Conservation (phyloP, 2,888 invertebrate genomes). For the Selenia dentaria region DNA sequence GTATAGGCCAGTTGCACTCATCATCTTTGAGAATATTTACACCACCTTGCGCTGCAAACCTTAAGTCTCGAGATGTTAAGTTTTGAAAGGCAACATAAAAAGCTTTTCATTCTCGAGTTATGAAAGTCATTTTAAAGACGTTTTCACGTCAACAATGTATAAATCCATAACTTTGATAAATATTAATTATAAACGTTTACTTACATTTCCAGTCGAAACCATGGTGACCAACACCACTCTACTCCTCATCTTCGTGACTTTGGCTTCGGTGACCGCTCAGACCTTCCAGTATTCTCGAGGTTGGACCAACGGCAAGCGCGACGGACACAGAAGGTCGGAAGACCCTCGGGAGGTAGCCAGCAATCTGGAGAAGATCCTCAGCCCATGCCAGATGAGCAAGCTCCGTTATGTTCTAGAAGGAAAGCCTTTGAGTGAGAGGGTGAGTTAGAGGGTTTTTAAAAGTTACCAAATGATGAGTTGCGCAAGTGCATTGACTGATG, state of each 20-base stretch:
- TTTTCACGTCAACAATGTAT: no score
- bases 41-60: no score
- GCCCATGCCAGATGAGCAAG: slow-evolving; percentile 78
- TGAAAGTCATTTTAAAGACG: no score
- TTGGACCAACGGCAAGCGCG: slow-evolving; percentile 90
- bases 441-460: slow-evolving; percentile 37
- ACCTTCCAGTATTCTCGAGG: slow-evolving; percentile 92
- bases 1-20: no score
- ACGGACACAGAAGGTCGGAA: slow-evolving; percentile 47
- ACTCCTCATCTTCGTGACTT: slow-evolving; percentile 66
- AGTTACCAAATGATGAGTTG: not conserved
- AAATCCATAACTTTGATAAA: no score
- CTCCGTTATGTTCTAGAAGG: slow-evolving; percentile 79
- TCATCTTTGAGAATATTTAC: no score
- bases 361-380: slow-evolving; percentile 62
- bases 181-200: no score
- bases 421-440: slow-evolving; percentile 74
- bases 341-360: slow-evolving; percentile 49
- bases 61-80: no score
- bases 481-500: no score
- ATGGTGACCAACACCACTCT: slow-evolving; percentile 61
- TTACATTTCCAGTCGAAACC: slow-evolving; percentile 11
- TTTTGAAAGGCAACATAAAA: no score
- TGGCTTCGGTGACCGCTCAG: slow-evolving; percentile 83
- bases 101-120: no score